These are phyloP conservation scores for Mizuhopecten yessoensis DNA, from an alignment of 1,140 invertebrate species.

Conservation along the genomic window DNA sequence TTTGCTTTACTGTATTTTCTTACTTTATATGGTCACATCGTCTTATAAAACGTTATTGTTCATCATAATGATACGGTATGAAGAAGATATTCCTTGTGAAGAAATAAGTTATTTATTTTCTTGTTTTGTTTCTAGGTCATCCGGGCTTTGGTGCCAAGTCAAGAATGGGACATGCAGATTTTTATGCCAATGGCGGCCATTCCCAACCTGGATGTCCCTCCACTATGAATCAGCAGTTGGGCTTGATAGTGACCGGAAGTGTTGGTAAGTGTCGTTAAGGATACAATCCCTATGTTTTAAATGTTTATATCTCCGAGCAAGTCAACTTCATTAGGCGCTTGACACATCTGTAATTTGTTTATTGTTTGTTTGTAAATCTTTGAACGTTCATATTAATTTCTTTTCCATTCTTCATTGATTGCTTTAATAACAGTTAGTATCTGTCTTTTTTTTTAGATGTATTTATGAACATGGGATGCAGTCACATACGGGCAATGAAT, in stretches of 20 bases:
- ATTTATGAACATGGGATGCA: constrained; percentile 88
- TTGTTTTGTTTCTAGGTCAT: constrained; percentile 44
- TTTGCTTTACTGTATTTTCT: no score
- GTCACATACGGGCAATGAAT: constrained; percentile 92
- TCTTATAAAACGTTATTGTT: no score
- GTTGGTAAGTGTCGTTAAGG: not conserved
- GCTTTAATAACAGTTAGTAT: not conserved
- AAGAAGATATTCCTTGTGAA: not conserved
- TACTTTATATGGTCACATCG: no score
- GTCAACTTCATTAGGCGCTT: no score
- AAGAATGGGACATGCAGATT: constrained; percentile 87
- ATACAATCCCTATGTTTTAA: no score
- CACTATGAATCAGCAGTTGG: constrained; percentile 53
- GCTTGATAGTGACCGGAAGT: constrained; percentile 54
- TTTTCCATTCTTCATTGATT: no score
- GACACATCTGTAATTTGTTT: no score
- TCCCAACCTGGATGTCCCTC: constrained; percentile 74
- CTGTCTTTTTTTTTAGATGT: constrained; percentile 57
- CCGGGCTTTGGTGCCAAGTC: constrained; percentile 66
- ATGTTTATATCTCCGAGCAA: no score
- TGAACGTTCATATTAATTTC: no score
- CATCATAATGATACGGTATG: no score
- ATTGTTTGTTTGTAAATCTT: no score
- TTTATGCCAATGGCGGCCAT: constrained; percentile 86
- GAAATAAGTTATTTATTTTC: not conserved